phyloP scores from a whole-genome alignment of 2,113 vertebrate species.

The Hipposideros armiger region DNA sequence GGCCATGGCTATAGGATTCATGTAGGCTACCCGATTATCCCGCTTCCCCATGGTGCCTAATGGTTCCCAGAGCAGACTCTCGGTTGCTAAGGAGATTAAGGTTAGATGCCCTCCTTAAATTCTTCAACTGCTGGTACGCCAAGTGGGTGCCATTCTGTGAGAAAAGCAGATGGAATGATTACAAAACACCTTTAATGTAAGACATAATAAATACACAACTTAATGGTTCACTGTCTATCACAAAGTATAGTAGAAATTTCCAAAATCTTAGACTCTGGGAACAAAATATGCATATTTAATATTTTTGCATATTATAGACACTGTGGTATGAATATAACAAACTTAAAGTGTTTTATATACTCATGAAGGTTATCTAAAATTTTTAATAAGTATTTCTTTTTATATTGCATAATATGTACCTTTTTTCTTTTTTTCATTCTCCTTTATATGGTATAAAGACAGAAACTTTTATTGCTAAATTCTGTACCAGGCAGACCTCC shows the following conservation, averaged over 20 bases:
- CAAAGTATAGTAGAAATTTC: neutral
- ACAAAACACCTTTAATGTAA: neutral
- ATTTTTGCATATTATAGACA: neutral
- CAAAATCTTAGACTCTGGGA: neutral
- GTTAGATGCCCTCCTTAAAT: neutral
- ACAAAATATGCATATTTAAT: slow-evolving; percentile 2
- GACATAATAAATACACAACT: neutral
- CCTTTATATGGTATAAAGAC: neutral
- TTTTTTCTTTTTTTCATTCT: neutral
- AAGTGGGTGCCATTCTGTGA: slow-evolving; percentile 45
- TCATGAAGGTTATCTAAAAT: neutral
- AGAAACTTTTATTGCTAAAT: slow-evolving; percentile 15
- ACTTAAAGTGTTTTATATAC: neutral
- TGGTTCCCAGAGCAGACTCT: neutral
- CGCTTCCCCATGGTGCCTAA: slow-evolving; percentile 91
- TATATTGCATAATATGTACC: neutral
- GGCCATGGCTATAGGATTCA: slow-evolving; percentile 97
- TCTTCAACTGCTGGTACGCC: slow-evolving; percentile 8
- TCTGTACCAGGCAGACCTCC: neutral
- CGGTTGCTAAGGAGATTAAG: neutral
- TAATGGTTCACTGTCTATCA: neutral
- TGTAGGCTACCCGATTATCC: slow-evolving; percentile 95
- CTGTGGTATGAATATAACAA: neutral
- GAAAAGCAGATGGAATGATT: slow-evolving; percentile 51
- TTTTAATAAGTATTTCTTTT: neutral